These are phyloP conservation scores for Drosophila lini DNA, from an alignment of 1,140 invertebrate genomes.

Conservation along the genomic window DNA sequence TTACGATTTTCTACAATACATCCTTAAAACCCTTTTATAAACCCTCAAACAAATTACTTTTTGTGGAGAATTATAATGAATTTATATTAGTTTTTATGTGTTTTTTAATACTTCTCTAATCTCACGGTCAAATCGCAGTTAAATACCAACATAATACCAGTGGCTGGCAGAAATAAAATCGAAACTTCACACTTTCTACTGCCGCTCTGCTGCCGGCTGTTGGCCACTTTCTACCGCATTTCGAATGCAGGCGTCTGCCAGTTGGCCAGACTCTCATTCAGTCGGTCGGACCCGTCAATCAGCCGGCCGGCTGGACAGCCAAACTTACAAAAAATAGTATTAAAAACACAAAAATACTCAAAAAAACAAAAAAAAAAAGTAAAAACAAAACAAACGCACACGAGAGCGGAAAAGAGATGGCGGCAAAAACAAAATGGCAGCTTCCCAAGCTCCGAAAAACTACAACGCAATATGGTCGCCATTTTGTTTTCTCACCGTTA, in stretches of 20 bases:
- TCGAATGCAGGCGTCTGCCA: constrained; percentile 49
- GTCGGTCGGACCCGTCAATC: constrained; percentile 24
- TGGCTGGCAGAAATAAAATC: constrained; percentile 33
- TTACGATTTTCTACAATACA: neutral
- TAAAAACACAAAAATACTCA: constrained; percentile 2
- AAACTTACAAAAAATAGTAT: constrained; percentile 11
- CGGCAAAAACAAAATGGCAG: constrained; percentile 77
- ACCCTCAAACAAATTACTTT: neutral
- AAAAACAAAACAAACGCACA: constrained; percentile 19
- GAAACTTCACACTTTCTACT: constrained; percentile 65
- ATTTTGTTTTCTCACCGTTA: constrained; percentile 75
- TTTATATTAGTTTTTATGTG: neutral
- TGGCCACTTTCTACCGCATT: constrained; percentile 59
- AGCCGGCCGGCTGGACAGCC: constrained; percentile 31
- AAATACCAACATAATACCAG: constrained; percentile 26
- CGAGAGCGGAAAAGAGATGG: constrained; percentile 37
- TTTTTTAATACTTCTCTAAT: constrained; percentile 5
- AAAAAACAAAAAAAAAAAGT: constrained; percentile 11
- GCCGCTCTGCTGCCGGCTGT: constrained; percentile 24
- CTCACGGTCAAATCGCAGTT: neutral
- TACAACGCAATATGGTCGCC: constrained; percentile 80
- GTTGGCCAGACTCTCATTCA: constrained; percentile 43
- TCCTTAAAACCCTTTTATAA: neutral
- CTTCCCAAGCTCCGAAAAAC: constrained; percentile 63
- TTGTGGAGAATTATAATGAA: neutral